phyloP scores from a whole-genome alignment of 2,888 invertebrate genomes.

The Camponotus fellah region DNA sequence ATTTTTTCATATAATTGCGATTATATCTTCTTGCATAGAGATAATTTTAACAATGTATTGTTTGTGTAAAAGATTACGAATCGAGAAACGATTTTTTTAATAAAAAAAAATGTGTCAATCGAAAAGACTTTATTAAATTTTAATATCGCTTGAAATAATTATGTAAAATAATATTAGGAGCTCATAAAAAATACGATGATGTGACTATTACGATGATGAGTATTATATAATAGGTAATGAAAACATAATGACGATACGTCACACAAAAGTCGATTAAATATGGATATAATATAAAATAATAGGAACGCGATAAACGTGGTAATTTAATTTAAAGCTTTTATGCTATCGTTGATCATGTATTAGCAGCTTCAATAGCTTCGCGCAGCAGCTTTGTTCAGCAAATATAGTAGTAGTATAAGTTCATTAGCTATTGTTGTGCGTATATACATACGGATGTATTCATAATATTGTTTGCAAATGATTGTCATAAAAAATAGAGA shows the following conservation, averaged over 20 bases:
- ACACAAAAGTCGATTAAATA: slow-evolving; percentile 38
- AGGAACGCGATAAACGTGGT: slow-evolving; percentile 42
- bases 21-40: background rate
- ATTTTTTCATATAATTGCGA: background rate
- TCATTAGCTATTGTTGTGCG: slow-evolving; percentile 32
- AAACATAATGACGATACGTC: slow-evolving; percentile 28
- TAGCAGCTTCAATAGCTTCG: slow-evolving; percentile 43
- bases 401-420: slow-evolving; percentile 40
- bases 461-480: background rate
- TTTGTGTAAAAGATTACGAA: background rate
- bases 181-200: slow-evolving; percentile 32
- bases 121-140: background rate
- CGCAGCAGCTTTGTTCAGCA: slow-evolving; percentile 20
- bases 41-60: background rate
- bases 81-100: background rate
- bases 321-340: slow-evolving; percentile 50
- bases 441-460: background rate
- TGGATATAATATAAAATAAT: slow-evolving; percentile 45
- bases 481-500: background rate
- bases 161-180: slow-evolving; percentile 18
- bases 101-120: background rate
- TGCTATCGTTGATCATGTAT: slow-evolving; percentile 45
- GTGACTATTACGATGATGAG: background rate
- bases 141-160: slow-evolving; percentile 31
- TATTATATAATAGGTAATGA: slow-evolving; percentile 32